Conservation (phyloP, 2,113 vertebrate species). For the Pachypanchax playfairii region DNA sequence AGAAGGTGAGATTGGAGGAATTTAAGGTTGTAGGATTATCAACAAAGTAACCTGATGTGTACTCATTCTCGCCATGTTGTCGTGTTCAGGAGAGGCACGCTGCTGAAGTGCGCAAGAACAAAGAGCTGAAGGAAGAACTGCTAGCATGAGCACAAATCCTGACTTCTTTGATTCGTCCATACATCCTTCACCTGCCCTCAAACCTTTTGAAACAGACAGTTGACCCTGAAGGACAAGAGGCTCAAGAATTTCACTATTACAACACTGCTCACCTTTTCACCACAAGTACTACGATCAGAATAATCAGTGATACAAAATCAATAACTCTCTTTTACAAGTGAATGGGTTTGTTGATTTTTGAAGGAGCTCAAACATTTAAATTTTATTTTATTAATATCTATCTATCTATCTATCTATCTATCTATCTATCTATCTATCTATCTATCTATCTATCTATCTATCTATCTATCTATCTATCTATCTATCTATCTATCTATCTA, state of each 20-base stretch:
- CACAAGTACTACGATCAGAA: conserved; percentile 69
- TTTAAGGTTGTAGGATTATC: too few species aligned
- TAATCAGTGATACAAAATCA: conserved; percentile 68
- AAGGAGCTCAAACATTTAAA: conserved; percentile 57
- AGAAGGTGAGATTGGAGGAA: conserved; percentile 91
- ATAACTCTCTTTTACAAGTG: conserved; percentile 65
- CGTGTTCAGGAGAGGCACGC: conserved; percentile 88
- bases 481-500: conserved; percentile 9
- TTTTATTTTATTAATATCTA: conserved; percentile 77
- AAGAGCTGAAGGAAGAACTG: conserved; percentile 91
- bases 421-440: conserved; percentile 58
- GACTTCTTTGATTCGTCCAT: conserved; percentile 38
- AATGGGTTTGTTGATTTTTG: conserved; percentile 71
- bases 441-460: conserved; percentile 47
- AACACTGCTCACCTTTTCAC: conserved; percentile 42
- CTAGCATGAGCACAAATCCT: conserved; percentile 70
- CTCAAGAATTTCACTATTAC: conserved; percentile 61
- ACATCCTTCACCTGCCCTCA: conserved; percentile 28
- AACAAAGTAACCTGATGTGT: neutral
- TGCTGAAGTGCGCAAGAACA: conserved; percentile 94
- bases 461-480: conserved; percentile 46
- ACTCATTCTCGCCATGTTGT: neutral
- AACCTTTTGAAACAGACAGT: conserved; percentile 53
- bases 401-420: conserved; percentile 58
- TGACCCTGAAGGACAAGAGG: conserved; percentile 52